Evolutionary conservation across 2,113 vertebrate species (phyloP), one percentile per base, ranked within the genome.

Genomic region (Sapayoa aenigma): DNA sequence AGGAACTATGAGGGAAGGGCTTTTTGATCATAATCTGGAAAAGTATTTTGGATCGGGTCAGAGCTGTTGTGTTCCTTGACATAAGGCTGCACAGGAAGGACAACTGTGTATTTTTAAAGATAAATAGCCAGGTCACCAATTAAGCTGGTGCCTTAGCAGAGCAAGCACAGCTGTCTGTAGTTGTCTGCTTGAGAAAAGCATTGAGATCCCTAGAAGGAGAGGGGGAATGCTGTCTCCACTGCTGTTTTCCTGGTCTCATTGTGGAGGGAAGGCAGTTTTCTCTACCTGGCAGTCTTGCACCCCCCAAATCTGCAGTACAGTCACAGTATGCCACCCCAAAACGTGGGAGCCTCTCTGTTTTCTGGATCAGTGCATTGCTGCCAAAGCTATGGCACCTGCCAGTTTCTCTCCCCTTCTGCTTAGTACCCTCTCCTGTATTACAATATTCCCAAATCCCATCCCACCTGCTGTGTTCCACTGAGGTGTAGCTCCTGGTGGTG

Each of bases 301-400:
- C n/a, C 62, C 22, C 19, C 16, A 62, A 37, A 73, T n/a, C 30
- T 11, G 4, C n/a, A 42, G 15, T 9, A 39, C 0, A 0, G 42
- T 58, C 39, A 21, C n/a, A 63, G 13, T 44, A 31, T 2, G 0
- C 31, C 52, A 53, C 50, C n/a, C 7, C 5, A 33, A 87, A 44
- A 5, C 5, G 37, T 1, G 3, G 16, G 22, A 86, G 2, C 41
- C 8, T 44, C 49, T 56, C 11, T 3, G 1, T 2, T 8, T 84
- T 50, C 68, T 58, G 30, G 18, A 35, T 86, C 10, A 15, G 17
- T 6, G 11, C 9, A 22, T 39, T 59, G 63, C 15, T 60, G 5
- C 28, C 0, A 1, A 65, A 58, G 9, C 13, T 49, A 15, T 23
- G 21, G 30, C 0, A 0, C 28, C 66, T 52, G 8, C 25, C 47